Evolutionary conservation across 2,888 invertebrate genomes (phyloP), one percentile per base, ranked within the genome.

Genomic region (Pristionchus exspectatus): DNA sequence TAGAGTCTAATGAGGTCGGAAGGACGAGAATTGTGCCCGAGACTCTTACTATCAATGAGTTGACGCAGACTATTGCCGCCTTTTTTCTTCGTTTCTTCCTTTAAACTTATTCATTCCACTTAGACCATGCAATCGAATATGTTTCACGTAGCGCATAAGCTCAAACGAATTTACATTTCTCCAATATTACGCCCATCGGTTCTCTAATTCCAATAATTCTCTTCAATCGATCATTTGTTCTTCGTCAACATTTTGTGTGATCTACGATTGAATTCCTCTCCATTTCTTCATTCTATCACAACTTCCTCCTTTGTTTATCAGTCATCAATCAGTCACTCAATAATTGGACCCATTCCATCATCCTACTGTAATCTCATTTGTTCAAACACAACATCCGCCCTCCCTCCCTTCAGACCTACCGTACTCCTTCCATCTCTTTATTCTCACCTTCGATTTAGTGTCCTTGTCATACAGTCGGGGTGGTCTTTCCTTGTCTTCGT

Each of bases 1-100:
- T 81, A 30, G 81, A 81, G 74, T 81, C 81, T 81, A 81, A 81
- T 81, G 81, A 81, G 81, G 81, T 81, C 81, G 81, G 27, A 81
- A 16, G 50, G 81, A 81, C 54, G 50, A 50, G 27, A 81, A 54
- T 21, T 18, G 77, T 21, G 72, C 21, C 44, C 44, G 44, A 21
- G 50, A 54, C 50, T 50, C n/a, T 81, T 44, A 50, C 81, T 81
- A 44, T 50, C 24, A n/a, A 2, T 24, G 4, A 63, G 14, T 50
- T 81, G 27, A n/a, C 81, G 27, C 81, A 54, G 50, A 24, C 50
- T n/a, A 50, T 38, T 12, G 30, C 18, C 33, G 30, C 10, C 16
- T 33, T 21, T 74, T 7, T 66, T 38, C 21, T 12, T 18, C 27
- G 1, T 18, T 16, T 0, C 66, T 33, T 66, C 2, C 69, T 27